Percentiles rank a stretch among this genome's conserved stretches.
These are phyloP conservation scores for Dinothrombium tinctorium DNA, from an alignment of 1,140 invertebrate genomes.

Conservation along the genomic window DNA sequence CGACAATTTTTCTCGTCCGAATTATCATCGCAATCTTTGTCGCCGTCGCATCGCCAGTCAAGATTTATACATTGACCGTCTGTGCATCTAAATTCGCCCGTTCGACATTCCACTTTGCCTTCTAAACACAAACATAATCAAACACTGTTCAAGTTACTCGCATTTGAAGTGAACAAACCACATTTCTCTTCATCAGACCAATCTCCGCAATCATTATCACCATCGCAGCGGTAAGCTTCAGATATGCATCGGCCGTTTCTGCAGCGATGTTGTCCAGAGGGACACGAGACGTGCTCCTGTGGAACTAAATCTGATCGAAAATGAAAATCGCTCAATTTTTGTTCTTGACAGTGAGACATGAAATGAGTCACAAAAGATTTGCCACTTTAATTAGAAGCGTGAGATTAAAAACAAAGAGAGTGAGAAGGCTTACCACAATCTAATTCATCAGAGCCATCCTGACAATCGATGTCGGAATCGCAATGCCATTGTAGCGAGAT, in stretches of 20 bases:
- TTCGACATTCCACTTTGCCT: constrained; percentile 9
- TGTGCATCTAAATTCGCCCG: constrained; percentile 11
- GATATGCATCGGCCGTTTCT: constrained; percentile 54
- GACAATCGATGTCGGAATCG: constrained; percentile 1
- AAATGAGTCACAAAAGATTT: too few relatives aligned
- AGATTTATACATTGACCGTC: constrained; percentile 14
- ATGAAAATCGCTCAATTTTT: background rate
- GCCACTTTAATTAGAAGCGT: too few relatives aligned
- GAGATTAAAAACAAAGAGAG: too few relatives aligned
- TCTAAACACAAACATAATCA: too few relatives aligned
- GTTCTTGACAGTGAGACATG: too few relatives aligned
- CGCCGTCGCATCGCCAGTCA: constrained; percentile 12
- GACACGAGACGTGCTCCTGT: constrained; percentile 34
- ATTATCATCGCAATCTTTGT: constrained; percentile 12
- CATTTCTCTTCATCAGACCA: constrained; percentile 50
- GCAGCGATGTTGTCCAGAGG: constrained; percentile 53
- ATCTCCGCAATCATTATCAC: constrained; percentile 41
- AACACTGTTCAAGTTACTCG: too few relatives aligned
- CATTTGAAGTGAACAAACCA: too few relatives aligned
- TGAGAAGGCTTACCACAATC: constrained; percentile 3
- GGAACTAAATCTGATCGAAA: background rate
- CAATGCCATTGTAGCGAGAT: constrained; percentile 3
- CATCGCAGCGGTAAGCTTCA: constrained; percentile 47
- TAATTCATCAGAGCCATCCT: constrained; percentile 4
- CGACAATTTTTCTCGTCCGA: constrained; percentile 13